These are phyloP conservation scores for Mallotus villosus DNA, from an alignment of 2,797 vertebrate species.

Conservation along the genomic window DNA sequence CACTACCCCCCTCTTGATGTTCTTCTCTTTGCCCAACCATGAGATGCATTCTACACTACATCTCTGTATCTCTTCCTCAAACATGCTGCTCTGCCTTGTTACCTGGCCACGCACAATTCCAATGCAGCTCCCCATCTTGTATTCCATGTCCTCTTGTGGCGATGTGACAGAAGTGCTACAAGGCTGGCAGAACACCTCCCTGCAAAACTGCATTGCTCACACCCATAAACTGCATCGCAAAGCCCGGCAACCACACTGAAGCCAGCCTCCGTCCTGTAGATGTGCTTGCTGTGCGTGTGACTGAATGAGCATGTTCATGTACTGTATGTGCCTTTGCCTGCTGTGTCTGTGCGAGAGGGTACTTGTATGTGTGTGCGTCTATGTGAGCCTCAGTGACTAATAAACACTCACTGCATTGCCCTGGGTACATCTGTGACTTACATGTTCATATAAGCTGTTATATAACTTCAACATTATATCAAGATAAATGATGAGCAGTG, in stretches of 20 bases:
- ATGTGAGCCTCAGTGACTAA: slow-evolving; percentile 35
- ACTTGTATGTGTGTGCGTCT: slow-evolving; percentile 35
- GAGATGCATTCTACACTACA: neutral
- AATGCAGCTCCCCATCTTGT: slow-evolving; percentile 84
- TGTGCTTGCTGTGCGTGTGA: slow-evolving; percentile 29
- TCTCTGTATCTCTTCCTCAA: neutral
- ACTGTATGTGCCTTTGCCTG: slow-evolving; percentile 15
- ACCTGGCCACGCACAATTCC: slow-evolving; percentile 76
- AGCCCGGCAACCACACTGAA: slow-evolving; percentile 39
- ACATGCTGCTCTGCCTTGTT: slow-evolving; percentile 36
- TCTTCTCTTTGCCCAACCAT: neutral
- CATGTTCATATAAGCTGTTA: slow-evolving; percentile 63
- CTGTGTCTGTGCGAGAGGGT: neutral
- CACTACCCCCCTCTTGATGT: neutral
- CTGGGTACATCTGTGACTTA: slow-evolving; percentile 51
- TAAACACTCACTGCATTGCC: slow-evolving; percentile 50
- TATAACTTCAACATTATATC: slow-evolving; percentile 24
- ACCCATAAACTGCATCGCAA: slow-evolving; percentile 62
- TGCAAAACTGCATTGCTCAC: slow-evolving; percentile 80
- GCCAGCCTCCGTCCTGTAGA: neutral
- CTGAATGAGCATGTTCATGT: slow-evolving; percentile 24
- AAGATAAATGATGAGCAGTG: slow-evolving; percentile 13
- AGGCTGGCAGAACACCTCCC: slow-evolving; percentile 76
- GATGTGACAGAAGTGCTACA: slow-evolving; percentile 79
- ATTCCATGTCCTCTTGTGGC: slow-evolving; percentile 83